Base-by-base conservation (phyloP, 2,797 vertebrate genomes). In the Lerista edwardsae region DNA sequence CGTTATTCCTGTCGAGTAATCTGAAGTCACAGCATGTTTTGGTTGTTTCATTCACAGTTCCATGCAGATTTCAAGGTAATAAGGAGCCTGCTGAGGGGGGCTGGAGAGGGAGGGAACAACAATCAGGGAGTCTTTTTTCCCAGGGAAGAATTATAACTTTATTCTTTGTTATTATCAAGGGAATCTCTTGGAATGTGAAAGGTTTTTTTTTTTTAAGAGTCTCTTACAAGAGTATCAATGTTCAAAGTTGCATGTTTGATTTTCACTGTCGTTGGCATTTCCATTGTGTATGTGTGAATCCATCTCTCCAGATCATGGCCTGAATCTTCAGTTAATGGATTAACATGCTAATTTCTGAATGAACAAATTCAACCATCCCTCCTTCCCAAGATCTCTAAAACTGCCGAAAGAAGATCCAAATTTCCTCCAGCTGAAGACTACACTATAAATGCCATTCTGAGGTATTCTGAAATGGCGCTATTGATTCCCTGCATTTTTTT, bases 1-100 rank as follows among this genome's bases (percentile, higher is more conserved):
- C 68, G 55, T 25, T 47, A 83, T 80, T 90, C 93, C 91, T 77
- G 84, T 88, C 83, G 93, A 84, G 91, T 91, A 77, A 88, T 80
- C 85, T 78, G 3, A 80, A 93, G 75, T 88, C 86, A 15, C 86
- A 11, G 6, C 21, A 86, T 85, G 36, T 90, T 90, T 61, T 62
- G 31, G 2, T 83, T 3, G 23, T 67, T 92, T 71, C 19, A 11
- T 85, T 88, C 68, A 86, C 85, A 25, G 88, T 87, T 80, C 11
- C 61, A 41, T 55, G 91, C 34, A 75, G 87, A 80, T 91, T 86
- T 76, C 25, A 0, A 82, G n/a, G 87, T 65, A 82, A 82, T 65
- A 72, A 76, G 80, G 77, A 84, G 79, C 69, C 76, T n/a, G 75
- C 10, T 84, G 87, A 6, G 61, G 72, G 51, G 29, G 44, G 69